Conservation (phyloP, 1,140 invertebrate species). For the Elymnias hypermnestra region DNA sequence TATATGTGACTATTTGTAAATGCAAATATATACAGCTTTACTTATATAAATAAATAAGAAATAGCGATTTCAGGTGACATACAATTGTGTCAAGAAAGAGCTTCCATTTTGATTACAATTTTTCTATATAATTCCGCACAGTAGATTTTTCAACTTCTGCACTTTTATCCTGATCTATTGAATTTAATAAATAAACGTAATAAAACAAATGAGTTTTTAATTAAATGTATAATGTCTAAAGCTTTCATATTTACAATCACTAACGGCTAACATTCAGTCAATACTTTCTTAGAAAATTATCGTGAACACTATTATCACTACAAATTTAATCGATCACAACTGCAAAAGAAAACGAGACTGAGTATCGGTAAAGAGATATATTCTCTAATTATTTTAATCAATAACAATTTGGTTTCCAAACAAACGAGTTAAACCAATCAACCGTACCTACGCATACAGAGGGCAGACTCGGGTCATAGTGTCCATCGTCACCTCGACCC, state of each 20-base stretch:
- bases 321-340: conserved; percentile 65
- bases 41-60: no score
- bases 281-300: conserved; percentile 67
- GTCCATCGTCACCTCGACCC: background rate
- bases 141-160: no score
- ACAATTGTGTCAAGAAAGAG: conserved; percentile 15
- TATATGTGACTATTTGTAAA: no score
- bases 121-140: background rate
- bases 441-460: conserved; percentile 56
- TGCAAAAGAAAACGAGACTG: conserved; percentile 68
- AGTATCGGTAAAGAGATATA: conserved; percentile 71
- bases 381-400: conserved; percentile 47
- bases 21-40: no score
- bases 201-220: conserved; percentile 59
- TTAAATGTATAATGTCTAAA: conserved; percentile 73
- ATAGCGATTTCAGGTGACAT: background rate
- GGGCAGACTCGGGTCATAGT: conserved; percentile 21
- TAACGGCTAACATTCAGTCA: conserved; percentile 71
- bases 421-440: conserved; percentile 42
- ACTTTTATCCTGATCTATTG: no score
- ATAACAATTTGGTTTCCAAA: conserved; percentile 55
- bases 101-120: conserved; percentile 20
- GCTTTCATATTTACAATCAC: conserved; percentile 72
- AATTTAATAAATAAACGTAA: conserved; percentile 32
- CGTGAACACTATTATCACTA: conserved; percentile 73